phyloP scores from a whole-genome alignment of 2,113 vertebrate genomes.

The Rutilus rutilus region DNA sequence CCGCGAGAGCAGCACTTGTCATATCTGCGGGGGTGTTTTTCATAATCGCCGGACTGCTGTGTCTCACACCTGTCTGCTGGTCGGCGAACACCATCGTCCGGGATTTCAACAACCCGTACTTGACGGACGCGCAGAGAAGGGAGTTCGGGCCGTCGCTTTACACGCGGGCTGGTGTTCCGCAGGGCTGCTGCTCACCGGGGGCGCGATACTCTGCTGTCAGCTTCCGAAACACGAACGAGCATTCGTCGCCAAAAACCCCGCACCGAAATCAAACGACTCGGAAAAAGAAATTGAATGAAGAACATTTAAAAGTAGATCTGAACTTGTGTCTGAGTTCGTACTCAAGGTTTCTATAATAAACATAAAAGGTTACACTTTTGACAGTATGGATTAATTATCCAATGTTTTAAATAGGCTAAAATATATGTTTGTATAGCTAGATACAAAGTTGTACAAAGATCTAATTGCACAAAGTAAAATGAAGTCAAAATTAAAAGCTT shows the following conservation, averaged over 20 bases:
- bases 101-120: slow-evolving; percentile 86
- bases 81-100: slow-evolving; percentile 87
- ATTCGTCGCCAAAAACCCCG: slow-evolving; percentile 82
- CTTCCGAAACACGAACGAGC: slow-evolving; percentile 80
- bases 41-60: slow-evolving; percentile 81
- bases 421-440: no score
- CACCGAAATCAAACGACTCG: slow-evolving; percentile 78
- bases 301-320: background rate
- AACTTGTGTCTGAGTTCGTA: background rate
- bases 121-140: slow-evolving; percentile 69
- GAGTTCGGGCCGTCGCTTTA: slow-evolving; percentile 79
- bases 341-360: background rate
- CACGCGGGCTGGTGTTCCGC: slow-evolving; percentile 80
- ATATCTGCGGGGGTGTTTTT: slow-evolving; percentile 86
- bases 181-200: slow-evolving; percentile 82
- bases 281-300: slow-evolving; percentile 83
- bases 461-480: no score
- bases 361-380: background rate
- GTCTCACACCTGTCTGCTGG: slow-evolving; percentile 86
- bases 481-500: no score
- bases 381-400: background rate
- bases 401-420: no score
- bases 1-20: slow-evolving; percentile 84
- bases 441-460: no score
- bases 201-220: slow-evolving; percentile 84